Evolutionary conservation across 2,888 invertebrate genomes (phyloP), one percentile per base, ranked within the genome.

Genomic region (Boloria euphrosyne): DNA sequence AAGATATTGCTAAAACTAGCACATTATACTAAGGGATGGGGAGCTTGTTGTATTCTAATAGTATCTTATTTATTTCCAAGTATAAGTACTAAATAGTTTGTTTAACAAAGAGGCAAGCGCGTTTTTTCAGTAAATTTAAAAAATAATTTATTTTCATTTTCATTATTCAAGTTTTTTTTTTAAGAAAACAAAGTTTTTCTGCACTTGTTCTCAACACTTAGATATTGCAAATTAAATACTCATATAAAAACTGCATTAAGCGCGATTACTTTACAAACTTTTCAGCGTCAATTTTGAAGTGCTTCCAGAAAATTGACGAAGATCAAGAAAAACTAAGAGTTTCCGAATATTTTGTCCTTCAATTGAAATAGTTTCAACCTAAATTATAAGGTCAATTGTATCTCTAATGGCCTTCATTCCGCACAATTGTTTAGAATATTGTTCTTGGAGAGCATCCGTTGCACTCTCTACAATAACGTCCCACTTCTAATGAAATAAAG

Each of bases 401-500:
- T 46, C 17, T 14, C 50, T 64, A 58, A 64, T 52, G 51, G 27
- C 14, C 17, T 52, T 31, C 52, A 58, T 58, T 64, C 58, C 14
- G 57, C 38, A 31, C 54, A 31, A 52, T 58, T 64, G 64, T 46
- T 64, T 64, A 52, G 64, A 58, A 64, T 57, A 52, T 64, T 64
- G 52, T 64, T 58, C 63, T 63, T 51, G 50, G 50, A 50, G 16
- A 50, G 63, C 51, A 63, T 63, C 27, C 63, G 51, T 50, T 63
- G 63, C 63, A 54, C 58, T 55, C 46, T 43, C 17, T 59, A 65
- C 55, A 66, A 61, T 69, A 60, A 47, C 60, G 60, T 13, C 31
- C 68, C 65, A 69, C 55, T 84, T 86, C 82, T 86, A 84, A 86
- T 86, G 85, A 85, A 84, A 86, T 86, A 86, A 84, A 86, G 85